Base-by-base conservation (phyloP, 2,888 invertebrate genomes). In the Cantharis nigra region DNA sequence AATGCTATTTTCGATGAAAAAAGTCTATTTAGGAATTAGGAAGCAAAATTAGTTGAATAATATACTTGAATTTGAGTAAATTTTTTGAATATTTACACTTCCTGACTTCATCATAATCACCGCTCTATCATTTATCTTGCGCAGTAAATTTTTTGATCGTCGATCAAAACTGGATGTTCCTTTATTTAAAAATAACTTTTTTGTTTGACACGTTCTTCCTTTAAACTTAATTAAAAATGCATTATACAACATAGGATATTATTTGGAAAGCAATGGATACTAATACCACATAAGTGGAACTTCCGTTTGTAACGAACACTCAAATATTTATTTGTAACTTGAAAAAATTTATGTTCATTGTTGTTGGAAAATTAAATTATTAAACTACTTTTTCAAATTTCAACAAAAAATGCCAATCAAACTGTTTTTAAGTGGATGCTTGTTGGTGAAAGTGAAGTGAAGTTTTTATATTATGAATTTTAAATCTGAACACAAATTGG, bases 21-120 rank as follows among this genome's bases (percentile, higher is more conserved):
- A 49, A 49, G n/a, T 49, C 9, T 49, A 49, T 49, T 49, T n/a
- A 49, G 49, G 49, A n/a, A 49, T 49, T n/a, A 49, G 49, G 49
- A 49, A 49, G 9, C 49, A 11, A 49, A 49, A 49, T 49, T 49
- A 49, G n/a, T n/a, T n/a, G n/a, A n/a, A n/a, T n/a, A n/a, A n/a
- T n/a, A n/a, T n/a, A 49, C 49, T 49, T 49, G 49, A 49, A 49
- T 1, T 49, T 49, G 7, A n/a, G 49, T 49, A 49, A n/a, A 49
- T 1, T n/a, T 49, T 30, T 64, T 71, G 11, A 67, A 72, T 67
- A 67, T 72, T 72, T 30, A 67, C 72, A 67, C 23, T 26, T n/a
- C 64, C 30, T 33, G 65, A 72, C 65, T 71, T 63, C 16, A 71
- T 30, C 30, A 71, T 64, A 71, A 71, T 71, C 63, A 64, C 71